phyloP scores from a whole-genome alignment of 2,888 invertebrate genomes.

The Brenthis ino region DNA sequence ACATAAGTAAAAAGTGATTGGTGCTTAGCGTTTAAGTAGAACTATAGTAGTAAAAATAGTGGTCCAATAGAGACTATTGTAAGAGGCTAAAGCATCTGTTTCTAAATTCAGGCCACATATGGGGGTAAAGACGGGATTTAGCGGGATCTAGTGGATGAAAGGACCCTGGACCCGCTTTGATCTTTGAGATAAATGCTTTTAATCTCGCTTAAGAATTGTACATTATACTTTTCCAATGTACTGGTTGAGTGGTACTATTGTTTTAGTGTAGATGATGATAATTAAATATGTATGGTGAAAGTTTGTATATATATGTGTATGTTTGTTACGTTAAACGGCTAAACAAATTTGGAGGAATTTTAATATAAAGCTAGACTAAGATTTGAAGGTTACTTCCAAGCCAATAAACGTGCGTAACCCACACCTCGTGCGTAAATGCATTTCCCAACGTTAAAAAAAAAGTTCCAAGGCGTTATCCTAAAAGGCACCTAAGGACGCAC shows the following conservation, averaged over 20 bases:
- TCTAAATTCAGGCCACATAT: constrained; percentile 26
- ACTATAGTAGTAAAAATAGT: not conserved
- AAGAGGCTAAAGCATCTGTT: constrained; percentile 2
- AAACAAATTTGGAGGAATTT: too few species aligned
- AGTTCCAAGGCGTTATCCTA: too few species aligned
- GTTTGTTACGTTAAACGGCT: too few species aligned
- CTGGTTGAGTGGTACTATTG: not conserved
- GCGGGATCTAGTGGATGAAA: constrained; percentile 25
- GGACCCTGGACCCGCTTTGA: constrained; percentile 33
- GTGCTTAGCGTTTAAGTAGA: too few species aligned
- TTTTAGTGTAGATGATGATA: not conserved
- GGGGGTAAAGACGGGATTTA: constrained; percentile 31
- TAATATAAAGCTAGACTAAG: too few species aligned
- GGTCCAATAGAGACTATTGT: not conserved
- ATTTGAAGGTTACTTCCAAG: too few species aligned
- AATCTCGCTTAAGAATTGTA: constrained; percentile 28
- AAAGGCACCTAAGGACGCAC: too few species aligned
- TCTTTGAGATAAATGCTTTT: constrained; percentile 37
- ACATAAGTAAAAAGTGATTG: too few species aligned
- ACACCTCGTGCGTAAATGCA: too few species aligned
- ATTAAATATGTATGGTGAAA: constrained; percentile 1
- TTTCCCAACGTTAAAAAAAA: too few species aligned
- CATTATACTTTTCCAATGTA: constrained; percentile 12
- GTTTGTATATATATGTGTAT: too few species aligned
- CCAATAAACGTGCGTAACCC: too few species aligned